These are phyloP conservation scores for Diadegma fenestrale DNA, from an alignment of 2,888 invertebrate genomes.

Conservation along the genomic window DNA sequence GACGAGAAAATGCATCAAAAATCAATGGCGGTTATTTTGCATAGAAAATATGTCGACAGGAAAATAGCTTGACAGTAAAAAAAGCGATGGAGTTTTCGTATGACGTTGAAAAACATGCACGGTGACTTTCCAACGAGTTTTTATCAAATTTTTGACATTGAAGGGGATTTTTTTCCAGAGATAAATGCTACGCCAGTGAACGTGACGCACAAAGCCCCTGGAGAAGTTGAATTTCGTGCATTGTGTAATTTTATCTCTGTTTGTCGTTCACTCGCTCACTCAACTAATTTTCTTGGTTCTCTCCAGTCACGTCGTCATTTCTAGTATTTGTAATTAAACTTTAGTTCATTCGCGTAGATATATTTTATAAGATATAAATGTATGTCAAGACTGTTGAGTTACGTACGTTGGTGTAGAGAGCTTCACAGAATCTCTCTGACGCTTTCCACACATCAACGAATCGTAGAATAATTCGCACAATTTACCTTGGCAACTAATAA, in stretches of 20 bases:
- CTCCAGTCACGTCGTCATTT: constrained; percentile 29
- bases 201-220: constrained; percentile 22
- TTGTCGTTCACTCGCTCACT: neutral
- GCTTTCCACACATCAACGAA: constrained; percentile 2
- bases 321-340: constrained; percentile 54
- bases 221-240: constrained; percentile 10
- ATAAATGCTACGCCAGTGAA: neutral
- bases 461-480: constrained; percentile 45
- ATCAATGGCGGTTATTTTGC: neutral
- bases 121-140: constrained; percentile 3
- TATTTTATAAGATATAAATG: constrained; percentile 7
- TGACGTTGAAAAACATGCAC: neutral
- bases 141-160: constrained; percentile 7
- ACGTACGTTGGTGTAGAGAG: neutral
- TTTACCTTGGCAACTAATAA: constrained; percentile 51
- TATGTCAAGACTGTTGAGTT: constrained; percentile 6
- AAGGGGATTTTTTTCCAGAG: neutral
- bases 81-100: neutral
- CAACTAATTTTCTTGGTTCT: constrained; percentile 12
- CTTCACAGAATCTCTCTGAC: neutral
- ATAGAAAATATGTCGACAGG: neutral
- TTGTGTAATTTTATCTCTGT: constrained; percentile 6
- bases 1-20: neutral
- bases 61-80: neutral
- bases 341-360: constrained; percentile 1